Evolutionary conservation across 2,113 vertebrate genomes (phyloP), one percentile per base, ranked within the genome.

Genomic region (Carettochelys insculpta): DNA sequence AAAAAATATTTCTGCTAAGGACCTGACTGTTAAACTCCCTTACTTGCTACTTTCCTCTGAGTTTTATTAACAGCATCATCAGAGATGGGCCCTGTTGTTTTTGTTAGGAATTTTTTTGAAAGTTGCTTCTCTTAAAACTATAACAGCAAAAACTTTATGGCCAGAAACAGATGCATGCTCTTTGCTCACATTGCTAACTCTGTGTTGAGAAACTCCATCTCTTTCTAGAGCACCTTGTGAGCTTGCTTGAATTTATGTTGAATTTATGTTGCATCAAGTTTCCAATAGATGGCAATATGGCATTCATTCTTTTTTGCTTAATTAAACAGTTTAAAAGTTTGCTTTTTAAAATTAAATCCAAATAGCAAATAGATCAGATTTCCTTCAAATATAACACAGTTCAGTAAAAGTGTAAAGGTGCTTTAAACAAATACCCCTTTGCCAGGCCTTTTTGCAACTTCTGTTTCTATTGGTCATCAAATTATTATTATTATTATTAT

Each of bases 231-330:
- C 7, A 17, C 56, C 27, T 48, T 53, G 65, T 10, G 61, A 0
- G 4, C 17, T 48, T 31, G 16, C 51, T 75, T 50, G 25, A 52
- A 53, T 9, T 34, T 14, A 20, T 1, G n/a, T 78, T 77, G 45
- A 53, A 56, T n/a, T n/a, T n/a, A n/a, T n/a, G 25, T 83, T 27
- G 6, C 61, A 41, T 3, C 0, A 45, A 5, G 41, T 61, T 34
- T 43, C 48, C 68, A 27, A 8, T 25, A 53, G 51, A 31, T 1
- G 4, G 0, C 0, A 34, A 20, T 2, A 22, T 22, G 45, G 38
- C 47, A 17, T 77, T 8, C n/a, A 22, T 13, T 0, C 34, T 31
- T 2, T 1, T 9, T 56, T 3, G 29, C 48, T 54, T 76, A 43
- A 53, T 84, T 84, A 43, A 84, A 84, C 25, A 45, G 9, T 9